phyloP scores from a whole-genome alignment of 2,888 invertebrate species.

The Brenthis hecate region DNA sequence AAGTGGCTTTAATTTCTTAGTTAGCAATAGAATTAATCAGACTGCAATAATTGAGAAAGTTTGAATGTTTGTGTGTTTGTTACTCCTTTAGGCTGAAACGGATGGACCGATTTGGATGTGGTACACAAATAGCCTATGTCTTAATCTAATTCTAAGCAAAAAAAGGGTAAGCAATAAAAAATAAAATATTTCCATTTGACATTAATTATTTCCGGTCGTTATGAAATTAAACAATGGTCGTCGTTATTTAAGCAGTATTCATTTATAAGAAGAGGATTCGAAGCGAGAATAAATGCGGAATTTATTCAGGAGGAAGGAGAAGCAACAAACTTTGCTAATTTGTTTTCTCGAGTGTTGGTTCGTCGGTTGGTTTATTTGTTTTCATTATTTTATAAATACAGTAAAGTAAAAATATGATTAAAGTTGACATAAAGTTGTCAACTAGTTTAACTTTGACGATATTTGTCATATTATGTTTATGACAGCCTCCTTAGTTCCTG shows the following conservation, averaged over 20 bases:
- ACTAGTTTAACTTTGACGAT: not conserved
- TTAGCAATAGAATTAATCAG: no score
- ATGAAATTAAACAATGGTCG: constrained; percentile 25
- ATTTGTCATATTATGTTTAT: no score
- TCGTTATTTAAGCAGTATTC: constrained; percentile 20
- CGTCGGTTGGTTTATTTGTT: constrained; percentile 2
- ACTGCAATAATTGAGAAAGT: no score
- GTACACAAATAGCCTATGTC: no score
- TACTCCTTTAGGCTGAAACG: no score
- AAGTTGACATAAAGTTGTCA: not conserved
- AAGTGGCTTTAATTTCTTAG: no score
- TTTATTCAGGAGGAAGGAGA: constrained; percentile 33
- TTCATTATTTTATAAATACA: constrained; percentile 10
- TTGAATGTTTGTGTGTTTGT: no score
- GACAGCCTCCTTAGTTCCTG: no score
- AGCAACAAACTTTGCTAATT: constrained; percentile 44
- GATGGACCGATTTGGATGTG: no score
- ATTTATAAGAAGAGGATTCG: constrained; percentile 13
- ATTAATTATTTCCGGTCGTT: not conserved
- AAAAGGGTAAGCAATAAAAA: not conserved
- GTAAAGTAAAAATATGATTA: not conserved
- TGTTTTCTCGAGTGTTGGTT: constrained; percentile 32
- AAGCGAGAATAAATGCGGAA: constrained; percentile 26
- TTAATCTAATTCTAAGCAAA: no score
- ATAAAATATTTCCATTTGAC: not conserved